These are phyloP conservation scores for Cheilosia vernalis DNA, from an alignment of 2,888 invertebrate species.

Conservation along the genomic window DNA sequence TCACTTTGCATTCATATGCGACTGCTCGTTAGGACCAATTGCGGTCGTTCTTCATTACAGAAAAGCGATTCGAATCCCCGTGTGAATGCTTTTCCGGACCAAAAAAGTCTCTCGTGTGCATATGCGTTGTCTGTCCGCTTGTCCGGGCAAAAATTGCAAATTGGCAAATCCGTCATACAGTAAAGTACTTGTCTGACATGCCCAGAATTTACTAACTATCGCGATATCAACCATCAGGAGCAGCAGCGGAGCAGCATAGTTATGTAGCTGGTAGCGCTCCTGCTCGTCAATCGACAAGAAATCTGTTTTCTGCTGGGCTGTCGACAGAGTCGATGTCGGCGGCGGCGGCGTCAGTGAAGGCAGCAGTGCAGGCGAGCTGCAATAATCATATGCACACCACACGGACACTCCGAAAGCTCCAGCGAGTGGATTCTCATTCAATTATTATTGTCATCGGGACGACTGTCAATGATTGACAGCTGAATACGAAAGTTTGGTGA, in stretches of 20 bases:
- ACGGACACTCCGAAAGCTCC: constrained; percentile 58
- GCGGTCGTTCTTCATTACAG: constrained; percentile 63
- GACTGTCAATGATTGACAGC: constrained; percentile 74
- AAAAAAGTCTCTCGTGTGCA: neutral
- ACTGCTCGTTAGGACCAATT: constrained; percentile 70
- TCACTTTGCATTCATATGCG: constrained; percentile 62
- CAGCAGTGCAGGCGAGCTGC: constrained; percentile 29
- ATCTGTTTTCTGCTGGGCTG: constrained; percentile 47
- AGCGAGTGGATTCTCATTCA: constrained; percentile 67
- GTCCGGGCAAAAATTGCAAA: constrained; percentile 64
- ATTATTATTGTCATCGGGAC: constrained; percentile 73
- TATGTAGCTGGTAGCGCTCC: constrained; percentile 36
- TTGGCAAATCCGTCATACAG: constrained; percentile 75
- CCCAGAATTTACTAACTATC: constrained; percentile 74
- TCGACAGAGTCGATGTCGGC: constrained; percentile 17
- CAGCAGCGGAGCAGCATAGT: too few species aligned
- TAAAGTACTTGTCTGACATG: constrained; percentile 74
- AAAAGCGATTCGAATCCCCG: constrained; percentile 56
- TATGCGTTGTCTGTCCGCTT: constrained; percentile 4
- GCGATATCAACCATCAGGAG: constrained; percentile 42
- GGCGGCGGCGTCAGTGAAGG: constrained; percentile 28
- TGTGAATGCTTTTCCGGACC: constrained; percentile 53
- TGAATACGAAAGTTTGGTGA: constrained; percentile 74
- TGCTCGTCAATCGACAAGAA: constrained; percentile 66
- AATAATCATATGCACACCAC: constrained; percentile 72